Evolutionary conservation across 1,140 invertebrate genomes (phyloP), one percentile per base, ranked within the genome.

Genomic region (Zaprionus tsacasi): DNA sequence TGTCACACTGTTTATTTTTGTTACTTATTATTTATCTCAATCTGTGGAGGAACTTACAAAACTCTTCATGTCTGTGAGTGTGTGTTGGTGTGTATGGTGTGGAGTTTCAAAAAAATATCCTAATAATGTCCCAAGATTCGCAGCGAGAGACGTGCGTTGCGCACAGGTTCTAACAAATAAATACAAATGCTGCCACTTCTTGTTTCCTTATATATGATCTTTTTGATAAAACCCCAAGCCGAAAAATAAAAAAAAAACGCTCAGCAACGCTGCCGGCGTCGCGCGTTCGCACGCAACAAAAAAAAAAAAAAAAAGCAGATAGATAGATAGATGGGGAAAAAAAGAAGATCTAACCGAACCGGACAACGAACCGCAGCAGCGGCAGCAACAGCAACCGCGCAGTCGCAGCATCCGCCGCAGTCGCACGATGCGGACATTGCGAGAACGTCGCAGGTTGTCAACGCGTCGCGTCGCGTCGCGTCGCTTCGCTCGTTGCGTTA

Each of bases 171-270:
- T 91, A 91, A 77, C 89, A 80, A 79, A 91, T 91, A 91, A 91
- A 91, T 91, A 91, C 88, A 78, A 82, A 76, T 73, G 79, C 70
- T 89, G 70, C 69, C 48, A 77, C 88, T 78, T 91, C 88, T 91
- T 78, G 88, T 91, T 91, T 91, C 88, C 88, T 91, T 91, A 82
- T 91, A 91, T 91, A 91, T 91, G 71, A 56, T 86, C 77, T 79
- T 69, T 66, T 66, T 71, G 59, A 66, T 70, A 65, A 64, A 56
- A 55, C 66, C 65, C 66, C 45, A 64, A 45, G 38, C 50, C 33
- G 54, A 71, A 74, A 57, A 55, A 25, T 17, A 27, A 27, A 27
- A 30, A 70, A 13, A 36, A 63, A 50, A 50, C 17, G 45, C 45
- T 50, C 45, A 25, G 45, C 45, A 60, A 60, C 57, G 74, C 74